A percentile compares a stretch with the other conserved stretches of the same genome.
These are phyloP conservation scores for Alfaro cultratus DNA, from an alignment of 2,797 vertebrate species.

Conservation along the genomic window DNA sequence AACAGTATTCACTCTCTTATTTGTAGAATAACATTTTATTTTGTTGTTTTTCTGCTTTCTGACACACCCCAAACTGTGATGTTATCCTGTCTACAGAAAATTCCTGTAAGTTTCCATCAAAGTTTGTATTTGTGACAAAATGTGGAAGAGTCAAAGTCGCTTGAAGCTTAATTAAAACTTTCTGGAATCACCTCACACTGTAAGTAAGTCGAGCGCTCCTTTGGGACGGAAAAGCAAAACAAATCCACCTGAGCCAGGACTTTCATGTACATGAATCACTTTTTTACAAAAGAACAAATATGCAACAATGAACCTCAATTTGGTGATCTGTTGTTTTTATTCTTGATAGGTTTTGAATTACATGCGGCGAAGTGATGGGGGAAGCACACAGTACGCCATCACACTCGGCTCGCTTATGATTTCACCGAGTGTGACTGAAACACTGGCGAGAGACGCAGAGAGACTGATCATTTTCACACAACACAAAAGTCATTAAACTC, in stretches of 20 bases:
- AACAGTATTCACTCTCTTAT: background rate
- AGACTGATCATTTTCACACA: slow-evolving; percentile 28
- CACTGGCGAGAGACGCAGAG: background rate
- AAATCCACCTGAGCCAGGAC: background rate
- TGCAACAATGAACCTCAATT: slow-evolving; percentile 2
- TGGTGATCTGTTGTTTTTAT: slow-evolving; percentile 14
- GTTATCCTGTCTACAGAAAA: background rate
- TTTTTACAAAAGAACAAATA: slow-evolving; percentile 6
- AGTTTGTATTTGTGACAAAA: background rate
- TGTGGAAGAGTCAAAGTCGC: background rate
- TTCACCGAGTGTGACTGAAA: slow-evolving; percentile 19
- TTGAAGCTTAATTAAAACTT: background rate
- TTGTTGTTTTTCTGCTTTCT: background rate
- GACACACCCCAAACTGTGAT: background rate
- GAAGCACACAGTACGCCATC: background rate
- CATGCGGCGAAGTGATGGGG: background rate
- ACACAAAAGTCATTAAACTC: slow-evolving; percentile 47
- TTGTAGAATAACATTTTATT: background rate
- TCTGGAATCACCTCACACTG: background rate
- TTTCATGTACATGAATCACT: background rate
- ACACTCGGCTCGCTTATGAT: slow-evolving; percentile 7
- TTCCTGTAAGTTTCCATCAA: background rate
- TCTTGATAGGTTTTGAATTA: slow-evolving; percentile 15
- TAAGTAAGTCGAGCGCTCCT: too few relatives aligned
- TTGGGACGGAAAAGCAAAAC: background rate